These are phyloP conservation scores for Catharus ustulatus DNA, from an alignment of 2,797 vertebrate species.

Conservation along the genomic window DNA sequence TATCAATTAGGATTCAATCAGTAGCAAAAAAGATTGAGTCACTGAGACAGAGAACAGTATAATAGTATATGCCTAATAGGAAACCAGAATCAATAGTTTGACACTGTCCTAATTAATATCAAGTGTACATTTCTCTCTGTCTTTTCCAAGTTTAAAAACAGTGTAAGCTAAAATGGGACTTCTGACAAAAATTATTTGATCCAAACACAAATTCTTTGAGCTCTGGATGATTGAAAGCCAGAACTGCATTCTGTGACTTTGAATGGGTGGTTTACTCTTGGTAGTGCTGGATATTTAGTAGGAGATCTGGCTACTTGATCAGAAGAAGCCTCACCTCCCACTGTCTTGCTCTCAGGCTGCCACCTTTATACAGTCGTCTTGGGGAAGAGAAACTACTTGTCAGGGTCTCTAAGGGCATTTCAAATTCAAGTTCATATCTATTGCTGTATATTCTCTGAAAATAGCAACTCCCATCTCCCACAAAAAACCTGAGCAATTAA, in stretches of 20 bases:
- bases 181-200: background rate
- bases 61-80: background rate
- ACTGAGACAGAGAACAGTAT: background rate
- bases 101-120: background rate
- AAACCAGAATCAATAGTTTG: background rate
- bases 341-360: background rate
- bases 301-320: background rate
- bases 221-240: background rate
- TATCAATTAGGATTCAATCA: background rate
- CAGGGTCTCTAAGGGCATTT: background rate
- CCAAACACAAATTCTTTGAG: background rate
- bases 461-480: background rate
- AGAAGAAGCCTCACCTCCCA: background rate
- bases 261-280: background rate
- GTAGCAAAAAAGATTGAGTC: background rate
- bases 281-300: background rate
- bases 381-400: background rate
- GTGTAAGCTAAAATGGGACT: background rate
- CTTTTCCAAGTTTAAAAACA: background rate
- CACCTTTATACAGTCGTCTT: background rate
- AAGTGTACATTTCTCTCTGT: background rate
- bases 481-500: background rate
- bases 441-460: background rate
- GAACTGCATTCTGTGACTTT: background rate
- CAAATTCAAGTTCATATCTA: background rate